Evolutionary conservation across 2,888 invertebrate species (phyloP).

Genomic region (Hirtodrosophila duncani): DNA sequence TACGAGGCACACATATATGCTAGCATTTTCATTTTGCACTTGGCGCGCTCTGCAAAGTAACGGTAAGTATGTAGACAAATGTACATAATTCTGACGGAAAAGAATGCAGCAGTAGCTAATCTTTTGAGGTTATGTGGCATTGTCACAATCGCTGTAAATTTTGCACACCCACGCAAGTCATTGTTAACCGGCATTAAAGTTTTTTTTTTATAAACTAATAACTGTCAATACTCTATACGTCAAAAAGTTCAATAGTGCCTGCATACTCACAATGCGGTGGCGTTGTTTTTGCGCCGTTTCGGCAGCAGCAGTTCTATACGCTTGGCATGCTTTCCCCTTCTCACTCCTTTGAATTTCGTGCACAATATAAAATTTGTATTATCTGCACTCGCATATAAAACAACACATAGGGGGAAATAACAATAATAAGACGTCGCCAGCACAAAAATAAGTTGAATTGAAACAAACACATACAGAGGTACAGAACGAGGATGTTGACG

Average conservation of each 20-base stretch:
- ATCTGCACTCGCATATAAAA: slow-evolving; percentile 54
- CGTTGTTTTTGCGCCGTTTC: slow-evolving; percentile 35
- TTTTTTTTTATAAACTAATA: slow-evolving; percentile 36
- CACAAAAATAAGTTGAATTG: slow-evolving; percentile 3
- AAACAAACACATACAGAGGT: too few species aligned
- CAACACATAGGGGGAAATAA: slow-evolving; percentile 35
- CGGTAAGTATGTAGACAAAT: slow-evolving; percentile 42
- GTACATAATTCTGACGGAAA: slow-evolving; percentile 7
- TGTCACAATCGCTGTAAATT: slow-evolving; percentile 1
- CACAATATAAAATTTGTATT: slow-evolving; percentile 68
- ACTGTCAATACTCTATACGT: slow-evolving; percentile 27
- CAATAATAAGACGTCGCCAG: slow-evolving; percentile 24
- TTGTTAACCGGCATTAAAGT: slow-evolving; percentile 24
- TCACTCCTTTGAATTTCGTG: slow-evolving; percentile 37
- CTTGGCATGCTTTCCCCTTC: slow-evolving; percentile 50
- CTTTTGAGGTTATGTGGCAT: slow-evolving; percentile 10
- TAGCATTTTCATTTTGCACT: too few species aligned
- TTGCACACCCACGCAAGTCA: background rate
- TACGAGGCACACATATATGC: too few species aligned
- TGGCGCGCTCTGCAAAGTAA: slow-evolving; percentile 34
- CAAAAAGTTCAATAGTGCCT: slow-evolving; percentile 54
- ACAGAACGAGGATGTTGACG: too few species aligned
- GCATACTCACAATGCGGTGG: slow-evolving; percentile 34
- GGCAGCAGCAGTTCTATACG: slow-evolving; percentile 39
- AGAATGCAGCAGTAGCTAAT: background rate